These are phyloP conservation scores for Oscarella lobularis DNA, from an alignment of 37 sponge, comb jelly and placozoan genomes.

Conservation along the genomic window DNA sequence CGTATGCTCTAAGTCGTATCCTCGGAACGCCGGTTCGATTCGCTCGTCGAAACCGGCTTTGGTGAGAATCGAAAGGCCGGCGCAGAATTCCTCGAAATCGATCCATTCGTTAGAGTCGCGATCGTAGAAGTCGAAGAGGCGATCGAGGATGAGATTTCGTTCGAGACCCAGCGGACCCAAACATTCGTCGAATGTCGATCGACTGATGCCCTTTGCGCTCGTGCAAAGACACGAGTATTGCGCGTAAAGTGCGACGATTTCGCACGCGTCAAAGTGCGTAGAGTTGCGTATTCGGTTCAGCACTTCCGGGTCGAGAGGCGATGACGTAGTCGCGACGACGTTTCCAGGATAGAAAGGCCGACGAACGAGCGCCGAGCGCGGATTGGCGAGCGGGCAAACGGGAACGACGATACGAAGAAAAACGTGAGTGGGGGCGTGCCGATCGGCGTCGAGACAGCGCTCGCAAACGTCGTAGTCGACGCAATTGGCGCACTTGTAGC, in stretches of 20 bases:
- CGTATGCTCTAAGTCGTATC: neutral
- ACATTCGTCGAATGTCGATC: neutral
- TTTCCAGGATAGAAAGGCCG: neutral
- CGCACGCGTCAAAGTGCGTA: neutral
- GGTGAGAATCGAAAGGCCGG: neutral
- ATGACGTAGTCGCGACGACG: neutral
- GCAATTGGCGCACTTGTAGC: constrained; percentile 2
- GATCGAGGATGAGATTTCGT: neutral
- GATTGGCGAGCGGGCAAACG: neutral
- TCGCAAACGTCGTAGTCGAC: constrained; percentile 1
- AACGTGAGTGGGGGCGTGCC: neutral
- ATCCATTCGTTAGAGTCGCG: neutral
- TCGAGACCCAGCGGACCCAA: neutral
- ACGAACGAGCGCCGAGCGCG: neutral
- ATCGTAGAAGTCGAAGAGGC: neutral
- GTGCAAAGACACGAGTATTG: neutral
- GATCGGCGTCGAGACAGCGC: neutral
- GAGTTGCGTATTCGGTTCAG: neutral
- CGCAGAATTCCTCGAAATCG: neutral
- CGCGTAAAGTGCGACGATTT: neutral
- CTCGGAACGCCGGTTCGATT: neutral
- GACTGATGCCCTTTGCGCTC: neutral
- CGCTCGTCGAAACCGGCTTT: neutral
- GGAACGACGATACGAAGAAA: neutral
- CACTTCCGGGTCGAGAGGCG: neutral